phyloP scores from a whole-genome alignment of 2,797 vertebrate species.

The Argya squamiceps region DNA sequence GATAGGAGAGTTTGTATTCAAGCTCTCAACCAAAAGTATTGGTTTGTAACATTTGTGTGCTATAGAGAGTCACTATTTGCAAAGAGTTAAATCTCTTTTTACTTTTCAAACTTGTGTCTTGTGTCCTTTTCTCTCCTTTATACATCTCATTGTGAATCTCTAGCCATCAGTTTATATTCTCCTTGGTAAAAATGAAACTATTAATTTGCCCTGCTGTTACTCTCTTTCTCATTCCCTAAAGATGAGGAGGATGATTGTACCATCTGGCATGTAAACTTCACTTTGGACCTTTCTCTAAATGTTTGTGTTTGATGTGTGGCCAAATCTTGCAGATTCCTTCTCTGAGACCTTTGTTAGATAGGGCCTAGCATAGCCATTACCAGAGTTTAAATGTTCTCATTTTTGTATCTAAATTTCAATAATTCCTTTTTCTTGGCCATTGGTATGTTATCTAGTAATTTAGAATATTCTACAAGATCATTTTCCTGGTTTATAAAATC shows the following conservation, averaged over 20 bases:
- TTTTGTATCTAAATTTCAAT: conserved; percentile 30
- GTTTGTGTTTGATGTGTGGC: conserved; percentile 9
- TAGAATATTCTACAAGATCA: conserved; percentile 15
- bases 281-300: background rate
- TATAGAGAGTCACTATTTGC: background rate
- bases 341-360: conserved; percentile 25
- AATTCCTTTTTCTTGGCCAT: conserved; percentile 53
- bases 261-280: background rate
- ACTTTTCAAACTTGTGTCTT: background rate
- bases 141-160: background rate
- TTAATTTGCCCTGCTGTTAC: background rate
- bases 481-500: conserved; percentile 29
- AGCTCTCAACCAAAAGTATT: background rate
- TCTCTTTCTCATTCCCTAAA: background rate
- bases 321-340: conserved; percentile 23
- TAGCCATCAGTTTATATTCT: background rate
- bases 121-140: background rate
- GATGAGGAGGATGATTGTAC: background rate
- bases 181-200: background rate
- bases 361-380: background rate
- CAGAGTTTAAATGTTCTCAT: background rate
- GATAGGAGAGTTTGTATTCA: background rate
- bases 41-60: background rate
- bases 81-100: background rate
- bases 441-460: conserved; percentile 30